Conservation (phyloP, 2,888 invertebrate species). For the Orthosia gracilis region DNA sequence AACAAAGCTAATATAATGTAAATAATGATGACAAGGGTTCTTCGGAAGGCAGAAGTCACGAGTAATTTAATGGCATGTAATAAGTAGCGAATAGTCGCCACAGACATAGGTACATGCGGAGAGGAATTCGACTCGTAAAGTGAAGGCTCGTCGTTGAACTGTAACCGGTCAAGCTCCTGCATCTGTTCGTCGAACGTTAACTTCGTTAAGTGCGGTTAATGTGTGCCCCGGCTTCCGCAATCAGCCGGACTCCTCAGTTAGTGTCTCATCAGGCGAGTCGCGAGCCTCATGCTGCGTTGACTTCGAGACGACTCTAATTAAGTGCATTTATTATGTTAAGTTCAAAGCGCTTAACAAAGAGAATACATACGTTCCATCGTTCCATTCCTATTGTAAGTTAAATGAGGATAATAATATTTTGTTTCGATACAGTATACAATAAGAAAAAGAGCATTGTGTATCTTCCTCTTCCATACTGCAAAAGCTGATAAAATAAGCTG, state of each 20-base stretch:
- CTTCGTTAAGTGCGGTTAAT: slow-evolving; percentile 22
- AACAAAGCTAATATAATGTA: not conserved
- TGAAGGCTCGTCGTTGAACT: slow-evolving; percentile 28
- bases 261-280: slow-evolving; percentile 1
- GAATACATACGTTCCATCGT: too few species aligned
- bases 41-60: not conserved
- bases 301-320: not conserved
- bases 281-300: not conserved
- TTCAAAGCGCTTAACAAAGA: not conserved
- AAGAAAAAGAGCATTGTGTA: not conserved
- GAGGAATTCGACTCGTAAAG: slow-evolving; percentile 29
- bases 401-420: not conserved
- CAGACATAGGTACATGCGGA: slow-evolving; percentile 1
- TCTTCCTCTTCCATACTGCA: not conserved
- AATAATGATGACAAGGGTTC: too few species aligned
- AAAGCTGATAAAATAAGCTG: not conserved
- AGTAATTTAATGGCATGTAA: not conserved
- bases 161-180: slow-evolving; percentile 5
- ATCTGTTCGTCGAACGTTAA: slow-evolving; percentile 21
- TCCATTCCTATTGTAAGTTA: slow-evolving; percentile 6
- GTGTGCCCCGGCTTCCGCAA: slow-evolving; percentile 28
- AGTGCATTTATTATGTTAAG: slow-evolving; percentile 1
- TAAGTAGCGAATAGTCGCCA: not conserved
- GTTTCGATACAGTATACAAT: not conserved
- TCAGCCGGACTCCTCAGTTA: not conserved